Percentiles rank a stretch among this genome's conserved stretches.
Evolutionary conservation across 2,797 vertebrate genomes (phyloP).

Genomic region (Tenualosa ilisha): DNA sequence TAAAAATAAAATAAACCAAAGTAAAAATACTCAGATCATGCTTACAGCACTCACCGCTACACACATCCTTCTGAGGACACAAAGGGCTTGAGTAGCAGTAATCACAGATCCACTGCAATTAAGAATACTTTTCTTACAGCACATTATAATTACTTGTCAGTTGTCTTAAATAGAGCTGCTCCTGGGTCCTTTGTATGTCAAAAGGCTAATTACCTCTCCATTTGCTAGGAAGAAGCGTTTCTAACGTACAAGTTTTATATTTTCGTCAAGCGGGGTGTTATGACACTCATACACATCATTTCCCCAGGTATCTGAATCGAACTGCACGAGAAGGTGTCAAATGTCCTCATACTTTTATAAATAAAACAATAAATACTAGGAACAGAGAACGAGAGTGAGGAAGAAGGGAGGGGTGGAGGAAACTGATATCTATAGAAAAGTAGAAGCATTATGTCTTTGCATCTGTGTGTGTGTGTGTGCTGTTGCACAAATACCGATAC

Average conservation of each 20-base stretch:
- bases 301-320: background rate
- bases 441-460: background rate
- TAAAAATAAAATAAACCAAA: background rate
- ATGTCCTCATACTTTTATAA: background rate
- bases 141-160: constrained; percentile 68
- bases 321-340: background rate
- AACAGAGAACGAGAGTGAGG: constrained; percentile 9
- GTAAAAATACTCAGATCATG: constrained; percentile 34
- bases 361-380: background rate
- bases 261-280: constrained; percentile 35
- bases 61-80: background rate
- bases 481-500: background rate
- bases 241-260: constrained; percentile 40
- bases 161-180: constrained; percentile 63
- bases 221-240: constrained; percentile 41
- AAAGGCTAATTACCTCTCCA: constrained; percentile 54
- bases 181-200: constrained; percentile 54
- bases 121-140: constrained; percentile 51
- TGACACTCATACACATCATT: constrained; percentile 35
- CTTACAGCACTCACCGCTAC: background rate
- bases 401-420: background rate
- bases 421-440: background rate
- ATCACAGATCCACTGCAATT: constrained; percentile 55
- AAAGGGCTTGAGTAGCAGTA: constrained; percentile 49
- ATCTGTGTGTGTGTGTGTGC: background rate